phyloP scores from a whole-genome alignment of 2,888 invertebrate species.

The Neoaliturus tenellus region DNA sequence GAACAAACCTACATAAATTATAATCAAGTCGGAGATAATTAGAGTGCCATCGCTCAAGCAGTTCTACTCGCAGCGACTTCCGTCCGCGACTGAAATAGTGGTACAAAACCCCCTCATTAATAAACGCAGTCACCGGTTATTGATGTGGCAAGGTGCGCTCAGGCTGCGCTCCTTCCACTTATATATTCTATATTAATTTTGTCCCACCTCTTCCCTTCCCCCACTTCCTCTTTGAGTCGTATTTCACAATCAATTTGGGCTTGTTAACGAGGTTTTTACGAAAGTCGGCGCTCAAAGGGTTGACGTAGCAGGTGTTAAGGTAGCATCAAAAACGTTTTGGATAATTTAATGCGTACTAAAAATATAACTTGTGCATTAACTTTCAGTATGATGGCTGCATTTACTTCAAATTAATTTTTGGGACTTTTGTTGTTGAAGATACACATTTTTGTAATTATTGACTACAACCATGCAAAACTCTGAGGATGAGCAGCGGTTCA shows the following conservation, averaged over 20 bases:
- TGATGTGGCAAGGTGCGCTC: background rate
- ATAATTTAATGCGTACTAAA: too few relatives aligned
- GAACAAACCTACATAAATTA: slow-evolving; percentile 23
- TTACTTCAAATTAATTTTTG: too few relatives aligned
- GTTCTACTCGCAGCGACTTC: background rate
- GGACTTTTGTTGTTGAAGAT: too few relatives aligned
- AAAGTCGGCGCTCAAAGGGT: background rate
- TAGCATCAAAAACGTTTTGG: background rate
- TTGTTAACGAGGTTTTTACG: background rate
- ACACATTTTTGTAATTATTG: too few relatives aligned
- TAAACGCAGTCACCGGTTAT: background rate
- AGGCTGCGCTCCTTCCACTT: slow-evolving; percentile 7
- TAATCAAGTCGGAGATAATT: slow-evolving; percentile 6
- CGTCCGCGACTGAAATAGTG: slow-evolving; percentile 12
- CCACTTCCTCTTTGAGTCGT: background rate
- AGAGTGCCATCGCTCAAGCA: background rate
- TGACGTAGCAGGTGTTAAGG: background rate
- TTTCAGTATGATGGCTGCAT: too few relatives aligned
- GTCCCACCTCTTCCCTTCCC: background rate
- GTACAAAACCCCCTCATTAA: slow-evolving; percentile 27
- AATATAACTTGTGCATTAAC: too few relatives aligned
- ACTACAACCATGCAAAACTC: too few relatives aligned
- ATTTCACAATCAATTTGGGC: slow-evolving; percentile 18
- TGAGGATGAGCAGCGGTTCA: too few relatives aligned
- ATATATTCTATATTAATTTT: slow-evolving; percentile 25